These are phyloP conservation scores for Euschistus heros DNA, from an alignment of 1,140 invertebrate genomes.

Conservation along the genomic window DNA sequence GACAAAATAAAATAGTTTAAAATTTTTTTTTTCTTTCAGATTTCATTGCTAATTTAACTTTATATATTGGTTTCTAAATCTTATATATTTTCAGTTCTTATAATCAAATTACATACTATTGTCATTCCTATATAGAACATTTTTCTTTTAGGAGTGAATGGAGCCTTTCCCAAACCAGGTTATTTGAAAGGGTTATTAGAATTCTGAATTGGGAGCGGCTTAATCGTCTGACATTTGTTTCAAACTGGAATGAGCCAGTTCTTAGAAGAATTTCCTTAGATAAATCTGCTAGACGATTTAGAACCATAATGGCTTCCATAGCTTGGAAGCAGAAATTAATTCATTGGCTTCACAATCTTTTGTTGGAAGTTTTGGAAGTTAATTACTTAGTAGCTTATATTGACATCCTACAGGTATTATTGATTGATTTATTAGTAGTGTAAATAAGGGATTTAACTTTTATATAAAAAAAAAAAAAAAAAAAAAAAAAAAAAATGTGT, in stretches of 20 bases:
- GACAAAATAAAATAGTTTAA: too few relatives aligned
- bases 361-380: slow-evolving; percentile 58
- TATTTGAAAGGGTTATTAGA: slow-evolving; percentile 55
- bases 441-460: too few relatives aligned
- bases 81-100: too few relatives aligned
- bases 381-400: slow-evolving; percentile 64
- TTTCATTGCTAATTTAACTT: too few relatives aligned
- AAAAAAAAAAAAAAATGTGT: too few relatives aligned
- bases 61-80: too few relatives aligned
- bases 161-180: slow-evolving; percentile 48
- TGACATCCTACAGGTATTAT: slow-evolving; percentile 56
- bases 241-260: slow-evolving; percentile 50
- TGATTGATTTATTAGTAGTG: too few relatives aligned
- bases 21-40: too few relatives aligned
- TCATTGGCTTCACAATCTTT: slow-evolving; percentile 66
- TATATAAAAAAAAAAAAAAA: too few relatives aligned
- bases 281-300: slow-evolving; percentile 54
- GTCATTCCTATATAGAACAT: background rate
- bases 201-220: slow-evolving; percentile 62
- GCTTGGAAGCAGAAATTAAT: slow-evolving; percentile 57
- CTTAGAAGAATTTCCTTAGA: slow-evolving; percentile 56
- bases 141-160: slow-evolving; percentile 46
- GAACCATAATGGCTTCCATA: slow-evolving; percentile 52
- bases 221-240: slow-evolving; percentile 47
- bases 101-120: too few relatives aligned